These are phyloP conservation scores for Archocentrus centrarchus DNA, from an alignment of 2,113 vertebrate species.

Conservation along the genomic window DNA sequence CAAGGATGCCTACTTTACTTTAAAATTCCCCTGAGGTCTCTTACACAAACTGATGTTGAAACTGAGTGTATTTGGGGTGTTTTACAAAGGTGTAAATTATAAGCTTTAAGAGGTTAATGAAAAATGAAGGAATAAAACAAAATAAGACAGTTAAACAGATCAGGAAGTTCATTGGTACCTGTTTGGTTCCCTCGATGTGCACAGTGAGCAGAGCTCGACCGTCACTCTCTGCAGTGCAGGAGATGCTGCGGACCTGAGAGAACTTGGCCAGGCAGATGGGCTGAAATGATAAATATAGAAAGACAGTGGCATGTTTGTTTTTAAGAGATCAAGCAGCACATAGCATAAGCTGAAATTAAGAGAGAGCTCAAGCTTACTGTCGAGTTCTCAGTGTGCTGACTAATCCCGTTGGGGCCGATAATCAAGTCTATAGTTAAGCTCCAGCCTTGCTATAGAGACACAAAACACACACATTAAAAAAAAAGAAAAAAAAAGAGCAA, in stretches of 20 bases:
- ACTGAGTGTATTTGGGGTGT: too few species aligned
- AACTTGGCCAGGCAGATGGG: conserved; percentile 87
- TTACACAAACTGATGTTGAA: too few species aligned
- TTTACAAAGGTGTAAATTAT: too few species aligned
- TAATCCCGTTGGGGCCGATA: conserved; percentile 90
- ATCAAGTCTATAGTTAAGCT: conserved; percentile 91
- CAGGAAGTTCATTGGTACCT: conserved; percentile 77
- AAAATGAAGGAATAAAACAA: neutral
- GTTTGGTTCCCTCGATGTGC: conserved; percentile 84
- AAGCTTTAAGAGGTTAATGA: too few species aligned
- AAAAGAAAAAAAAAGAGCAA: neutral
- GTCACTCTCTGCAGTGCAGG: conserved; percentile 79
- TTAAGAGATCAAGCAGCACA: neutral
- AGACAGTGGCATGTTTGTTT: neutral
- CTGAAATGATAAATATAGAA: conserved; percentile 63
- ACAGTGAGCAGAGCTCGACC: conserved; percentile 84
- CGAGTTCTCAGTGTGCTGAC: conserved; percentile 87
- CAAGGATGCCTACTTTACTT: neutral
- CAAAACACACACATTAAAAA: neutral
- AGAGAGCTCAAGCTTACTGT: conserved; percentile 75
- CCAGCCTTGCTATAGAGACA: conserved; percentile 85
- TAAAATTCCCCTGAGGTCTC: neutral
- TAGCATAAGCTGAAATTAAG: neutral
- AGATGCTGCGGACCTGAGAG: conserved; percentile 88
- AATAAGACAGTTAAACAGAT: neutral